A percentile compares a stretch with the other conserved stretches of the same genome.
Evolutionary conservation across 2,113 vertebrate species (phyloP).

Genomic region (Passer domesticus): DNA sequence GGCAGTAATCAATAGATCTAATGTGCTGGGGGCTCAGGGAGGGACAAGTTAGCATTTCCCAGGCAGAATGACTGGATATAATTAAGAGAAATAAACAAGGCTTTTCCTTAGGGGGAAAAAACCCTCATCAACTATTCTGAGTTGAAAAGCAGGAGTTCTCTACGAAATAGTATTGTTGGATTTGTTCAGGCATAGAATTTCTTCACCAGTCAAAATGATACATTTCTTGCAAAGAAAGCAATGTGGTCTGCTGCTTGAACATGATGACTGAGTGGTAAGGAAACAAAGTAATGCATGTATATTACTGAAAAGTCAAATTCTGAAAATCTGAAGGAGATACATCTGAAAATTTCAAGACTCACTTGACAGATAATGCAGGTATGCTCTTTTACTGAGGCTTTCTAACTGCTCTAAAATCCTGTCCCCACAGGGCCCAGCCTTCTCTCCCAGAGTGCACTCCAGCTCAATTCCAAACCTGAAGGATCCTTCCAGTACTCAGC

Average conservation of each 20-base stretch:
- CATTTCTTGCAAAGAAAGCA: neutral
- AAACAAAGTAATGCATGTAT: neutral
- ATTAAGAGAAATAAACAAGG: constrained; percentile 50
- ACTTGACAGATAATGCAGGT: constrained; percentile 75
- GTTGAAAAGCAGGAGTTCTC: neutral
- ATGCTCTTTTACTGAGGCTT: constrained; percentile 77
- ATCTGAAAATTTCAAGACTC: constrained; percentile 65
- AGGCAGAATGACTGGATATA: neutral
- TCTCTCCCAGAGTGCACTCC: constrained; percentile 97
- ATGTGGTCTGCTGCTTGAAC: neutral
- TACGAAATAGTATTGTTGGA: neutral
- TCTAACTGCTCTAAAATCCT: constrained; percentile 86
- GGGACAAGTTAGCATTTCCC: neutral
- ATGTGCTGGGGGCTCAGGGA: neutral
- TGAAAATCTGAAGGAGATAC: constrained; percentile 35
- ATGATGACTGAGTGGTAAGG: neutral
- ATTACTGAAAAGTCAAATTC: constrained; percentile 44
- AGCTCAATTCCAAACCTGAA: constrained; percentile 97
- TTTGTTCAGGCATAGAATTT: neutral
- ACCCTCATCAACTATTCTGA: neutral
- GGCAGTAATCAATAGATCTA: constrained; percentile 40
- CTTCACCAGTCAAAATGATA: neutral
- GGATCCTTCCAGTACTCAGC: constrained; percentile 97
- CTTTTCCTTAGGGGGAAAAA: neutral
- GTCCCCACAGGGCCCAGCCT: constrained; percentile 89